Evolutionary conservation across 2,888 invertebrate species (phyloP).

Genomic region (Conops quadrifasciatus): DNA sequence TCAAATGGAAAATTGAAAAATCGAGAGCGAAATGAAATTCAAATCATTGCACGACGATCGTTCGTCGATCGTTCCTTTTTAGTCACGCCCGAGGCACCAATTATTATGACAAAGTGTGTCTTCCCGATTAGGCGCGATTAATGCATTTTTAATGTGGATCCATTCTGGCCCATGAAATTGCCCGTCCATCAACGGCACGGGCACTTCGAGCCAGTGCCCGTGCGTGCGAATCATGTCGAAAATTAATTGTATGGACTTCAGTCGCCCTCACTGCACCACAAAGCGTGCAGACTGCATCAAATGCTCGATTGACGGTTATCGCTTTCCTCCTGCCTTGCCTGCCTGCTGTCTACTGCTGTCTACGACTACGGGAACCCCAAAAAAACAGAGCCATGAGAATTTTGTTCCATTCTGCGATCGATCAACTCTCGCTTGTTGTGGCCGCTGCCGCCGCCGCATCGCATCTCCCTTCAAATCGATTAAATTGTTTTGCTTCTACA

Average conservation of each 20-base stretch:
- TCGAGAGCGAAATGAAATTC: background rate
- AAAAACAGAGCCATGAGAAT: background rate
- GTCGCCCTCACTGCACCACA: background rate
- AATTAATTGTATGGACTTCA: background rate
- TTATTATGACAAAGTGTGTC: conserved; percentile 21
- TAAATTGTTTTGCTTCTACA: conserved; percentile 26
- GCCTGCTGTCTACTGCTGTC: too few species aligned
- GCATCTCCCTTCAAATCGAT: background rate
- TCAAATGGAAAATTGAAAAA: background rate
- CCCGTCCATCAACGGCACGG: background rate
- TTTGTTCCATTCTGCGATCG: conserved; percentile 11
- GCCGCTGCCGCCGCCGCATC: background rate
- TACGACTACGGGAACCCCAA: background rate
- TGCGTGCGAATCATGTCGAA: background rate
- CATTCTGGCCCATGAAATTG: background rate
- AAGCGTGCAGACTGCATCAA: too few species aligned
- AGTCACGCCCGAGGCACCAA: conserved; percentile 6
- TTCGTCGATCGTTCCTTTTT: conserved; percentile 13
- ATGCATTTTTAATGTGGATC: background rate
- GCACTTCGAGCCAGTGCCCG: background rate
- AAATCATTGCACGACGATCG: background rate
- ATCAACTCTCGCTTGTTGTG: conserved; percentile 10
- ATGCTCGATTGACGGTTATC: background rate
- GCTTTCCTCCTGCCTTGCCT: background rate
- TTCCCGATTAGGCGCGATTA: conserved; percentile 23